phyloP scores from a whole-genome alignment of 1,140 invertebrate species.

The Euura lappo region DNA sequence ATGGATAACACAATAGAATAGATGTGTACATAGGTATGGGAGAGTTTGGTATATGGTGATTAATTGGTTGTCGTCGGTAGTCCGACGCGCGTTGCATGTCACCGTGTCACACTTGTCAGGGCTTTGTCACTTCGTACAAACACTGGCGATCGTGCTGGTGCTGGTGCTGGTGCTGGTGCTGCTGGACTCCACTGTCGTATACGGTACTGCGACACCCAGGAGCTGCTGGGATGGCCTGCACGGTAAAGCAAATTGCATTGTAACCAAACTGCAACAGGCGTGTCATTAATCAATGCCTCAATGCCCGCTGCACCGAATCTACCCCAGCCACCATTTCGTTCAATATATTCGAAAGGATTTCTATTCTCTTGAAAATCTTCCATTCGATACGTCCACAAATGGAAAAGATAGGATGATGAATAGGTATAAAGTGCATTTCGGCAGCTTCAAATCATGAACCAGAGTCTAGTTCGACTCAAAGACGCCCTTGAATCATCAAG shows the following conservation, averaged over 20 bases:
- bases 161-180: too few species aligned
- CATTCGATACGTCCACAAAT: too few species aligned
- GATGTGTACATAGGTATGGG: too few species aligned
- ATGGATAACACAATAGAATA: too few species aligned
- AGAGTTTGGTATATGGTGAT: conserved; percentile 36
- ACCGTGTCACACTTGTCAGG: conserved; percentile 60
- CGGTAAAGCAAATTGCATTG: conserved; percentile 59
- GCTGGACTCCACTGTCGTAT: too few species aligned
- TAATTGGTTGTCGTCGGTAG: conserved; percentile 57
- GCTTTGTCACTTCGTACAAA: conserved; percentile 60
- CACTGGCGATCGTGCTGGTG: conserved; percentile 24
- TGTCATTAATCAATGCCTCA: conserved; percentile 60
- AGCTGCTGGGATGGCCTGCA: not conserved
- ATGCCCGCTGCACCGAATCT: conserved; percentile 32
- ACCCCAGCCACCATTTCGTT: conserved; percentile 28
- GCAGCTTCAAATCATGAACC: too few species aligned
- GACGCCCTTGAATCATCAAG: too few species aligned
- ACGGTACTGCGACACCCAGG: too few species aligned
- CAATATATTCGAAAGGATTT: conserved; percentile 36
- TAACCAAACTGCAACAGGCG: conserved; percentile 61
- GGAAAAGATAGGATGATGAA: too few species aligned
- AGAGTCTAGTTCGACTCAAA: too few species aligned
- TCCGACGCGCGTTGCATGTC: conserved; percentile 49
- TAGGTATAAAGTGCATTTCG: too few species aligned
- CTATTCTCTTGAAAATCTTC: too few species aligned